Evolutionary conservation across 2,113 vertebrate species (phyloP).

Genomic region (Podilymbus podiceps): DNA sequence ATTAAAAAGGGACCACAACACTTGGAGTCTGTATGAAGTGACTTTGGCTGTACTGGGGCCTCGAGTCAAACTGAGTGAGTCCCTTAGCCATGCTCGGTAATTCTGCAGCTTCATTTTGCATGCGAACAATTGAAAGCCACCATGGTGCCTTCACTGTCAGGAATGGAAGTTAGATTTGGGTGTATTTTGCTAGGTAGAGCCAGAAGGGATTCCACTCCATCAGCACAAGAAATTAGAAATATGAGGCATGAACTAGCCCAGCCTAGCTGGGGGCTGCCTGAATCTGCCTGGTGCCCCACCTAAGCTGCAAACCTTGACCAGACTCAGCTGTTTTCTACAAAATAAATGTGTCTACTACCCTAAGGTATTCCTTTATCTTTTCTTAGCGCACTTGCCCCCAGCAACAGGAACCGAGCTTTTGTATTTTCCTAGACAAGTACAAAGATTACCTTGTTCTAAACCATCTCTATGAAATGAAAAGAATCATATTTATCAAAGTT

Average conservation of each 20-base stretch:
- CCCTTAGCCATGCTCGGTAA: neutral
- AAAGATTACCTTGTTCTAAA: neutral
- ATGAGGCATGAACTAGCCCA: neutral
- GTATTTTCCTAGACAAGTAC: neutral
- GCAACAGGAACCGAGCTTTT: neutral
- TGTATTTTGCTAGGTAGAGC: neutral
- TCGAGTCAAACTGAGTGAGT: neutral
- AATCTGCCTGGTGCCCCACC: neutral
- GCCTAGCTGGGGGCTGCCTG: neutral
- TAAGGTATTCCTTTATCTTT: neutral
- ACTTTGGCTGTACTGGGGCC: neutral
- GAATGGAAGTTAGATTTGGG: neutral
- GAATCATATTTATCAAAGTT: neutral
- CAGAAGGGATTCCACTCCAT: neutral
- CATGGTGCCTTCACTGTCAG: neutral
- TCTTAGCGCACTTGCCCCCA: neutral
- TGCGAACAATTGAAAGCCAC: accelerated
- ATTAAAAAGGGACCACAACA: neutral
- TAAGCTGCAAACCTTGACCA: neutral
- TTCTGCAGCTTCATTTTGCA: neutral
- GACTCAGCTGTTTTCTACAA: neutral
- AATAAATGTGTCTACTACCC: neutral
- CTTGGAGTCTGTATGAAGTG: neutral
- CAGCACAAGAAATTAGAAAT: neutral
- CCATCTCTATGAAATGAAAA: neutral